A percentile compares a stretch with the other conserved stretches of the same genome.
Conservation (phyloP, 2,888 invertebrate genomes). For the Gymnosoma rotundatum region DNA sequence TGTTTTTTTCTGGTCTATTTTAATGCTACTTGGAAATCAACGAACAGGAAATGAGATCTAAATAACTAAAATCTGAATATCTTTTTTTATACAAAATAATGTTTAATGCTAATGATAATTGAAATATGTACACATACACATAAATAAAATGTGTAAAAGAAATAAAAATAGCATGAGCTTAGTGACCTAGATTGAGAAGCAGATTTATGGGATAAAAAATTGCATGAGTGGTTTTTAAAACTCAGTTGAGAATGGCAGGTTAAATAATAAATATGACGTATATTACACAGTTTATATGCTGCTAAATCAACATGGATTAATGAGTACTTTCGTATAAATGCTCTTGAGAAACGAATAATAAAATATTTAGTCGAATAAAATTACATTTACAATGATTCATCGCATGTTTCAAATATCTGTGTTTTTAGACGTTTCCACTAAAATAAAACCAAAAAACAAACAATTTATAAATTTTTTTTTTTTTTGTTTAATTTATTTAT, state of each 20-base stretch:
- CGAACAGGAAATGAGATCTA: conserved; percentile 64
- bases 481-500: too few relatives aligned
- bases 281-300: not conserved
- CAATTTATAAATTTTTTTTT: too few relatives aligned
- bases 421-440: too few relatives aligned
- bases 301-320: conserved; percentile 33
- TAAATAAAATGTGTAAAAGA: not conserved
- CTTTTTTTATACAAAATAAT: conserved; percentile 23
- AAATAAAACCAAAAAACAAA: too few relatives aligned
- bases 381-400: too few relatives aligned
- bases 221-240: not conserved
- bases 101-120: conserved; percentile 36
- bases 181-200: conserved; percentile 50
- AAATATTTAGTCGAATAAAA: too few relatives aligned
- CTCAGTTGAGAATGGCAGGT: conserved; percentile 17
- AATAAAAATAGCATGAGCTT: conserved; percentile 28
- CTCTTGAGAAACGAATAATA: too few relatives aligned
- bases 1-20: not conserved
- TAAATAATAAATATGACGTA: conserved; percentile 47
- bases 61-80: conserved; percentile 50
- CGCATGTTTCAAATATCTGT: too few relatives aligned
- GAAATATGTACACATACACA: not conserved
- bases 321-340: not conserved
- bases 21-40: conserved; percentile 25
- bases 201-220: conserved; percentile 42